Base-by-base conservation (phyloP, 1,140 invertebrate species). In the Phenacoccus solenopsis region DNA sequence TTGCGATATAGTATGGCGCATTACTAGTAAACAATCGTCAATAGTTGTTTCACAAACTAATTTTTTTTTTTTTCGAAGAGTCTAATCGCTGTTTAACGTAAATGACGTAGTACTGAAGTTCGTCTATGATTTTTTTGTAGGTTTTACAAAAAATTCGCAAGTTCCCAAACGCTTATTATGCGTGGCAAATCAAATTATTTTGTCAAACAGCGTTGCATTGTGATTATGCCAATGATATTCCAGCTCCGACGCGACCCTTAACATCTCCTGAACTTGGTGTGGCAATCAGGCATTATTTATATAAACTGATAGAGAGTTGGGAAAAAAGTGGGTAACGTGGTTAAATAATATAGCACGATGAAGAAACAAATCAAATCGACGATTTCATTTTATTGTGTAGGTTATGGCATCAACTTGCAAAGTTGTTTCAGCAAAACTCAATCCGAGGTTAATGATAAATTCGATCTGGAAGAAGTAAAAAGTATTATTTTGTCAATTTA, bases 101-200 rank as follows among this genome's bases (percentile, higher is more conserved):
- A 7, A 7, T 13, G 30, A n/a, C 38, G 38, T 32, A 4, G 38
- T 49, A 49, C n/a, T n/a, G n/a, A n/a, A 49, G 20, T 49, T n/a
- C 13, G 2, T 3, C 20, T 9, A 64, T 64, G 9, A 13, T 64
- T 24, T 25, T 25, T 5, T 25, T 64, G 21, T 24, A 64, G 59
- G 16, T 64, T 64, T 27, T 64, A 10, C 59, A 25, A 16, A 64
- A 64, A 64, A 64, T 64, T 24, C 59, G 59, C 4, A 24, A 25
- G 9, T 64, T 64, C 25, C 59, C 59, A 10, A 64, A 64, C 25
- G 59, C 59, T 1, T 64, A 64, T 27, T 64, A 64, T 24, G 21
- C 59, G 10, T 64, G 59, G 59, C 59, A 64, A 64, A 25, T 64
- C 9, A 64, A 64, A 64, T 20, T 64, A 16, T 64, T 64, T 27